phyloP scores from a whole-genome alignment of 2,888 invertebrate genomes.

The Drosophila atripex region DNA sequence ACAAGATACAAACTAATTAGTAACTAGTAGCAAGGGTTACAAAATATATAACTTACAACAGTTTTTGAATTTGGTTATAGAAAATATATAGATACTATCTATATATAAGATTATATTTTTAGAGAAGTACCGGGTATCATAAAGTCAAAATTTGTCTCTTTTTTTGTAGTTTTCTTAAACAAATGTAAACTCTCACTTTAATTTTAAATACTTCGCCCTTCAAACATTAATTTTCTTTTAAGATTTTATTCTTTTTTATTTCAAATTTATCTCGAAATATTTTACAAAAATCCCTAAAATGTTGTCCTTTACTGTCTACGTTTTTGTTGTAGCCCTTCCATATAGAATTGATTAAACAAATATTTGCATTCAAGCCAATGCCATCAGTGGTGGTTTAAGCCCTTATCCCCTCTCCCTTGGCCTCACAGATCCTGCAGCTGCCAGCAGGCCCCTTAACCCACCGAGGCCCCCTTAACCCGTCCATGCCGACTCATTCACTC shows the following conservation, averaged over 20 bases:
- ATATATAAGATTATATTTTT: too few species aligned
- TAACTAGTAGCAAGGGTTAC: too few species aligned
- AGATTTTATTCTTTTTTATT: not conserved
- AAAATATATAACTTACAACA: too few species aligned
- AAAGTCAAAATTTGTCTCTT: too few species aligned
- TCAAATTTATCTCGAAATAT: not conserved
- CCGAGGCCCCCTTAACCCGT: not conserved
- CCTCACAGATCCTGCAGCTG: not conserved
- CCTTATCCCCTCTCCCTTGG: slow-evolving; percentile 1
- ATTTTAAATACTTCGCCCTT: too few species aligned
- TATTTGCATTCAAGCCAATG: slow-evolving; percentile 56
- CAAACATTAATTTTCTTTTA: not conserved
- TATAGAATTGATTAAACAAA: slow-evolving; percentile 73
- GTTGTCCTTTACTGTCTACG: not conserved
- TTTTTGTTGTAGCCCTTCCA: slow-evolving; percentile 13
- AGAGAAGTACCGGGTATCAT: too few species aligned
- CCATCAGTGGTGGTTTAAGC: slow-evolving; percentile 41
- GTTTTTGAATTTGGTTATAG: too few species aligned
- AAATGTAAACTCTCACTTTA: too few species aligned
- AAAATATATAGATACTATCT: too few species aligned
- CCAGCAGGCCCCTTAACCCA: not conserved
- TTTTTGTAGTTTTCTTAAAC: too few species aligned
- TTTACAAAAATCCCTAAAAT: not conserved
- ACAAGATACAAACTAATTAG: too few species aligned
- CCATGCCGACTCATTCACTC: slow-evolving; percentile 1